Conservation (phyloP, 2,888 invertebrate genomes). For the Agriopis leucophaearia region DNA sequence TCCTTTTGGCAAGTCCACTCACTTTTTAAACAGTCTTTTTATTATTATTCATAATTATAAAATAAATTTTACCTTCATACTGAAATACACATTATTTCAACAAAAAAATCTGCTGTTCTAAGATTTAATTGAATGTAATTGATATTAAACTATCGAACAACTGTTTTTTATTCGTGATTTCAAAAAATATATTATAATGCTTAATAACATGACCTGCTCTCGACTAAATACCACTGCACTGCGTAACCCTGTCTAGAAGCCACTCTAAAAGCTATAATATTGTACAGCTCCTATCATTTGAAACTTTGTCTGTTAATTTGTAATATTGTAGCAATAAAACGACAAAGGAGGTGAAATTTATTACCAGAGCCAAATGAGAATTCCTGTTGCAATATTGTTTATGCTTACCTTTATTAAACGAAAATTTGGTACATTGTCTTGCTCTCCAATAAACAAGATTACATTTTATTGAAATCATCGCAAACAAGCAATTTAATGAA, state of each 20-base stretch:
- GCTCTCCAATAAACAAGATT: slow-evolving; percentile 12
- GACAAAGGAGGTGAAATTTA: slow-evolving; percentile 38
- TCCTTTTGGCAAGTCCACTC: no score
- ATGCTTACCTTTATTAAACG: slow-evolving; percentile 21
- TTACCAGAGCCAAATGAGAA: slow-evolving; percentile 32
- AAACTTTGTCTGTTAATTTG: slow-evolving; percentile 44
- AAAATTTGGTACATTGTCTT: slow-evolving; percentile 20
- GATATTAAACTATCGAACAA: background rate
- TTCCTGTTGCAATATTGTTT: slow-evolving; percentile 35
- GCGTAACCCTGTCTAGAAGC: no score
- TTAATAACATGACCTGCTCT: no score
- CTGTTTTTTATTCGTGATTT: no score
- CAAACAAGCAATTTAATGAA: slow-evolving; percentile 1
- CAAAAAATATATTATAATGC: no score
- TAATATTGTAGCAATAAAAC: slow-evolving; percentile 42
- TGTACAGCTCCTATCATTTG: slow-evolving; percentile 19
- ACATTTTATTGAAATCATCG: slow-evolving; percentile 16
- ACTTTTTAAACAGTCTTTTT: no score
- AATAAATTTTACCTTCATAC: no score
- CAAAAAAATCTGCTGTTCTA: no score
- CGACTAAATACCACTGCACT: no score
- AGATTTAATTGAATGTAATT: background rate
- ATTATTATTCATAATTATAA: no score
- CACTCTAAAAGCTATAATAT: background rate
- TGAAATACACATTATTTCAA: no score